These are phyloP conservation scores for Apantesis nais DNA, from an alignment of 2,888 invertebrate species.

Conservation along the genomic window DNA sequence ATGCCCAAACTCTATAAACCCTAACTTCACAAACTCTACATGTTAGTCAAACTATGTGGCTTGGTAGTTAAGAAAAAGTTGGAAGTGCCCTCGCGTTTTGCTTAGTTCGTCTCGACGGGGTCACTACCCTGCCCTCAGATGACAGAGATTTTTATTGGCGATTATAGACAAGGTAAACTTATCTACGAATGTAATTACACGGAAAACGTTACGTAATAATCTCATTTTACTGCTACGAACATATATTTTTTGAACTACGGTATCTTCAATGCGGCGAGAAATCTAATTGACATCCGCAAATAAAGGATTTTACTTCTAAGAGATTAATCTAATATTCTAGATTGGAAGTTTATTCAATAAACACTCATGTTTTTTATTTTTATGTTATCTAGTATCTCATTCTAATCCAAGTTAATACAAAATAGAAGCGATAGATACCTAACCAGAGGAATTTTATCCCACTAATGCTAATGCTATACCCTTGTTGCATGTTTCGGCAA, in stretches of 20 bases:
- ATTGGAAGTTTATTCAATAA: neutral
- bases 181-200: too few relatives aligned
- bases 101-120: too few relatives aligned
- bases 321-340: neutral
- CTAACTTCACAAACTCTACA: too few relatives aligned
- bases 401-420: conserved; percentile 15
- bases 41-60: too few relatives aligned
- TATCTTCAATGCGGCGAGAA: neutral
- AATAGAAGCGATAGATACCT: conserved; percentile 39
- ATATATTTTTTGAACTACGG: neutral
- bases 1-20: too few relatives aligned
- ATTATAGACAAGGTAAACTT: too few relatives aligned
- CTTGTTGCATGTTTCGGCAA: conserved; percentile 51
- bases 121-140: too few relatives aligned
- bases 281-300: neutral
- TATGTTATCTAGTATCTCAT: neutral
- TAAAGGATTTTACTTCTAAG: too few relatives aligned
- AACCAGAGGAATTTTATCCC: conserved; percentile 44
- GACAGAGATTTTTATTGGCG: too few relatives aligned
- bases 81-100: too few relatives aligned
- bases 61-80: too few relatives aligned
- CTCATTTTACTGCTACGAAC: neutral
- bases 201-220: neutral
- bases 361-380: neutral
- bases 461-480: conserved; percentile 58